phyloP scores from a whole-genome alignment of 2,797 vertebrate genomes.

The Limnodromus scolopaceus region DNA sequence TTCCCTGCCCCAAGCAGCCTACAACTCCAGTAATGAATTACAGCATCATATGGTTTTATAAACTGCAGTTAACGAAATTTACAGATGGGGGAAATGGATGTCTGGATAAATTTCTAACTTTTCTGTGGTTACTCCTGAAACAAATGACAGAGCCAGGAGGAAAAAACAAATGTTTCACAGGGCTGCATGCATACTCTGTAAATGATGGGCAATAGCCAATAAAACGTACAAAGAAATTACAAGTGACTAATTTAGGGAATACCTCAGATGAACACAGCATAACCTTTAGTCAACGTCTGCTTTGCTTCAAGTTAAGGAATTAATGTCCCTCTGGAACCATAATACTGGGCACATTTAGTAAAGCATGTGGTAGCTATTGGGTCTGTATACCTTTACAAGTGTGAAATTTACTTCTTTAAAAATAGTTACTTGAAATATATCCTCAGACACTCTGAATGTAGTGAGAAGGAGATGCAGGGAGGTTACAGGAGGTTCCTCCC shows the following conservation, averaged over 20 bases:
- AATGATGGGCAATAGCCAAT: not conserved
- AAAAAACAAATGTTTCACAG: not conserved
- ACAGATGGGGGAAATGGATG: not conserved
- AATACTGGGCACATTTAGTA: not conserved
- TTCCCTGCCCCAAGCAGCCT: not conserved
- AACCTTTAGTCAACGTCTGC: not conserved
- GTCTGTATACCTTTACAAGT: not conserved
- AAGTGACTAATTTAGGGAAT: not conserved
- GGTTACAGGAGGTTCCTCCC: no score
- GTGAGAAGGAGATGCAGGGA: not conserved
- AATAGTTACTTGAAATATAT: not conserved
- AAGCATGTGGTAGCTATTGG: not conserved
- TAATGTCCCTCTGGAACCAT: not conserved
- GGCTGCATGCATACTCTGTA: not conserved
- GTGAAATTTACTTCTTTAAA: not conserved
- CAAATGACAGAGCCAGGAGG: not conserved
- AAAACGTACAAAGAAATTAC: not conserved
- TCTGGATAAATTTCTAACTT: not conserved
- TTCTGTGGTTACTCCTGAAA: not conserved
- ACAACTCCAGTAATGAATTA: not conserved
- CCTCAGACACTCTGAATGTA: not conserved
- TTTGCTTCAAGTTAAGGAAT: not conserved
- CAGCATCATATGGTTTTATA: not conserved
- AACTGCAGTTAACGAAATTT: not conserved
- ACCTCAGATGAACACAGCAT: not conserved